Percentiles rank a stretch among this genome's conserved stretches.
These are phyloP conservation scores for Metalampra italica DNA, from an alignment of 2,888 invertebrate species.

Conservation along the genomic window DNA sequence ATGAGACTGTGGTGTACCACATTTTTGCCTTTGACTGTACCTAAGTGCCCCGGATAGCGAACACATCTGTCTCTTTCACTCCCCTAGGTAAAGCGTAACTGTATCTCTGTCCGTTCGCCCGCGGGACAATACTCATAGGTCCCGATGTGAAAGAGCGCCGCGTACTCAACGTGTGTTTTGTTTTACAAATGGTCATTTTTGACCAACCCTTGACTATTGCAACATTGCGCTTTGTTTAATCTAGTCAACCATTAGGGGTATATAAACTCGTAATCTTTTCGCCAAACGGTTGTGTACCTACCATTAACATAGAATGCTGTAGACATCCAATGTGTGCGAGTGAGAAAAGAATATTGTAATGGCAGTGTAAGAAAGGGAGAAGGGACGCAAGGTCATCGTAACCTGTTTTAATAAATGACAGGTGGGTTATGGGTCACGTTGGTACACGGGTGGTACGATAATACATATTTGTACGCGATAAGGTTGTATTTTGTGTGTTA, in stretches of 20 bases:
- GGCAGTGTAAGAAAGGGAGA: too few relatives aligned
- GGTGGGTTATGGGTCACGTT: too few relatives aligned
- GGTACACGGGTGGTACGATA: too few relatives aligned
- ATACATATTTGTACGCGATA: too few relatives aligned
- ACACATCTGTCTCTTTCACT: conserved; percentile 19
- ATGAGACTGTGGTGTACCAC: too few relatives aligned
- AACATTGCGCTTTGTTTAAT: conserved; percentile 30
- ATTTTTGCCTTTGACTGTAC: conserved; percentile 10
- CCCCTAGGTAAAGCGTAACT: conserved; percentile 15
- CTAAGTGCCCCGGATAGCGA: conserved; percentile 10
- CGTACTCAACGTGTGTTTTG: conserved; percentile 62
- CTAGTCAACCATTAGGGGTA: conserved; percentile 43
- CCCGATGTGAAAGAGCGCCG: conserved; percentile 49
- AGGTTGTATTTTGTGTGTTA: too few relatives aligned
- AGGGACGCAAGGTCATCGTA: too few relatives aligned
- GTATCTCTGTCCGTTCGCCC: conserved; percentile 50
- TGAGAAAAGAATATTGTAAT: too few relatives aligned
- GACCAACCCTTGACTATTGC: conserved; percentile 18
- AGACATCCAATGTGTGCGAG: too few relatives aligned
- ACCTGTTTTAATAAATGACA: too few relatives aligned
- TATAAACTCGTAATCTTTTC: conserved; percentile 22
- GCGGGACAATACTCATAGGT: conserved; percentile 66
- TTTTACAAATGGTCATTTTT: conserved; percentile 28
- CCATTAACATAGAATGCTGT: too few relatives aligned
- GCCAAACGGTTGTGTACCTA: conserved; percentile 41